Conservation (phyloP, 1,140 invertebrate genomes). For the Aphidius ervi region DNA sequence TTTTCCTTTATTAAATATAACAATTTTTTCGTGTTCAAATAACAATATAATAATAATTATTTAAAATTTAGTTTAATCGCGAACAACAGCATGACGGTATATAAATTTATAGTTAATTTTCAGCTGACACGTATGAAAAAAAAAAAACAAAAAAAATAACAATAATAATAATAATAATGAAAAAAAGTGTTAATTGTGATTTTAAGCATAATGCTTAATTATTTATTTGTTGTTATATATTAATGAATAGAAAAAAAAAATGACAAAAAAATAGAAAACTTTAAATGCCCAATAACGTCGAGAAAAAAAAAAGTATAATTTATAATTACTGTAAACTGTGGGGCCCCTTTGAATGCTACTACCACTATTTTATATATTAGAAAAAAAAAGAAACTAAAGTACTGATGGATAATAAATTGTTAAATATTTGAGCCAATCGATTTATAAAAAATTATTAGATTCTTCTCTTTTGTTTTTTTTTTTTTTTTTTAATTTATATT, state of each 20-base stretch:
- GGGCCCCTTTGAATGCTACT: conserved; percentile 42
- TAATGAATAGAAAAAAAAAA: conserved; percentile 34
- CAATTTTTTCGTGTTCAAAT: too few relatives aligned
- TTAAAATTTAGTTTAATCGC: too few relatives aligned
- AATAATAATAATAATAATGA: conserved; percentile 2
- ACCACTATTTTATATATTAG: conserved; percentile 45
- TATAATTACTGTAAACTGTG: conserved; percentile 45
- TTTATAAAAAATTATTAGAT: too few relatives aligned
- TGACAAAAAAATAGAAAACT: conserved; percentile 28
- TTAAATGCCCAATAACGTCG: conserved; percentile 36
- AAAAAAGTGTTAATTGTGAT: conserved; percentile 44
- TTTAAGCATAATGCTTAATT: conserved; percentile 49
- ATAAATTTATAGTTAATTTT: too few relatives aligned
- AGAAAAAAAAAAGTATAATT: conserved; percentile 40
- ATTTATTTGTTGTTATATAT: conserved; percentile 52
- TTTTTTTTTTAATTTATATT: not conserved
- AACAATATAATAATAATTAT: too few relatives aligned
- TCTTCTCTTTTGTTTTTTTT: conserved; percentile 12
- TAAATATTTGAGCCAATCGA: conserved; percentile 25
- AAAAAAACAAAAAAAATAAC: not conserved
- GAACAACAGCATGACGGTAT: too few relatives aligned
- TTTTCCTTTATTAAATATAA: too few relatives aligned
- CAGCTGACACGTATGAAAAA: not conserved
- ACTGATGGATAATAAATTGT: conserved; percentile 39
- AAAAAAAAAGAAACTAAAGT: conserved; percentile 25